These are phyloP conservation scores for Amyelois transitella DNA, from an alignment of 1,140 invertebrate species.

Conservation along the genomic window DNA sequence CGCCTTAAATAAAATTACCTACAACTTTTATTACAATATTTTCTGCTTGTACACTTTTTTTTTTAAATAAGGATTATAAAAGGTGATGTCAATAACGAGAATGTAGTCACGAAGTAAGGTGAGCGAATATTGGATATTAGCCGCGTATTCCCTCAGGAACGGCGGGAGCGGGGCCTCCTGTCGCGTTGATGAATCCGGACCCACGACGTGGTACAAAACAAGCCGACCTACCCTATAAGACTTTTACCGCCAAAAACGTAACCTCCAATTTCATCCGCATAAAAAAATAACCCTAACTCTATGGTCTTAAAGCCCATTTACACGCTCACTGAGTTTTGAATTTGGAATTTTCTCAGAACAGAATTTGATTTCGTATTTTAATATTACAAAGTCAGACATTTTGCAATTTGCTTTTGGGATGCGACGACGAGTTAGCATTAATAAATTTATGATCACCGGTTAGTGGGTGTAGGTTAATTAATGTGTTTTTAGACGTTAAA, in stretches of 20 bases:
- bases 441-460: slow-evolving; percentile 36
- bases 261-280: background rate
- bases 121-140: slow-evolving; percentile 48
- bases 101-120: slow-evolving; percentile 7
- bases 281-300: background rate
- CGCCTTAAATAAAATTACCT: no score
- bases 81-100: slow-evolving; percentile 11
- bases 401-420: slow-evolving; percentile 29
- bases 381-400: slow-evolving; percentile 48
- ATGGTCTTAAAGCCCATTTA: background rate
- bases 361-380: slow-evolving; percentile 43
- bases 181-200: slow-evolving; percentile 53
- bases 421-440: slow-evolving; percentile 19
- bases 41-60: no score
- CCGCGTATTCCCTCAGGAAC: slow-evolving; percentile 17
- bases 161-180: slow-evolving; percentile 48
- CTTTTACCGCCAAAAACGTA: background rate
- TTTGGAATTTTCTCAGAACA: background rate
- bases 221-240: background rate
- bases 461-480: slow-evolving; percentile 17
- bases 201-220: slow-evolving; percentile 32
- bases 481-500: slow-evolving; percentile 8
- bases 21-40: no score
- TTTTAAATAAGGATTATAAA: background rate
- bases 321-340: background rate